Percentiles rank a stretch among this genome's conserved stretches.
Conservation (phyloP, 1,140 invertebrate species). For the Plectus sambesii region DNA sequence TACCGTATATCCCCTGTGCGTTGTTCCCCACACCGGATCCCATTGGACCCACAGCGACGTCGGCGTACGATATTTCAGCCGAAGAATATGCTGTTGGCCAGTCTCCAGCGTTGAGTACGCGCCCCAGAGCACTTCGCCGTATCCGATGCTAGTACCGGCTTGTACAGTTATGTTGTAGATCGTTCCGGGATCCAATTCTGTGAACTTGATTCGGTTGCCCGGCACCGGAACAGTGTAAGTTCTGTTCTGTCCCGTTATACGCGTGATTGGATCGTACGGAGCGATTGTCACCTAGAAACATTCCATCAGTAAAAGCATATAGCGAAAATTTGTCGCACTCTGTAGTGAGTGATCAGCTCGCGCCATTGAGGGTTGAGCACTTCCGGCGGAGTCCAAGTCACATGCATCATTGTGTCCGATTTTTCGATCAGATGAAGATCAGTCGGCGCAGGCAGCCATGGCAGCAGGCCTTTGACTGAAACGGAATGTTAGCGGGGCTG, state of each 20-base stretch:
- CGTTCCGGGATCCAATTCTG: constrained; percentile 37
- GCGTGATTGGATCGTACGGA: constrained; percentile 34
- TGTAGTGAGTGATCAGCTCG: constrained; percentile 42
- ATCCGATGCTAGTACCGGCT: constrained; percentile 41
- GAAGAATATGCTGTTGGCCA: constrained; percentile 37
- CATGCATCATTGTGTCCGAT: constrained; percentile 44
- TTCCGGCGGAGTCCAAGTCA: constrained; percentile 42
- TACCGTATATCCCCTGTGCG: constrained; percentile 40
- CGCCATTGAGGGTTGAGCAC: constrained; percentile 41
- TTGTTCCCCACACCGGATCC: constrained; percentile 45
- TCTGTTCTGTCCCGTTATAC: constrained; percentile 29
- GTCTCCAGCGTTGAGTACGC: constrained; percentile 39
- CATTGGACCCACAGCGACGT: constrained; percentile 42
- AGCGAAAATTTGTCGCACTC: no score
- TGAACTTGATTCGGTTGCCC: constrained; percentile 41
- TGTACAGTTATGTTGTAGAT: constrained; percentile 44
- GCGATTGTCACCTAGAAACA: constrained; percentile 44
- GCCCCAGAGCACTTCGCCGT: constrained; percentile 44
- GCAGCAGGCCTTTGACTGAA: constrained; percentile 26
- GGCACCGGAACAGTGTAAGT: constrained; percentile 43
- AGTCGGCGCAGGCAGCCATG: constrained; percentile 35
- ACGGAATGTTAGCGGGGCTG: no score
- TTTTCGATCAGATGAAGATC: constrained; percentile 41
- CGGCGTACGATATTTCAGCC: constrained; percentile 41
- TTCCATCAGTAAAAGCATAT: no score